phyloP scores from a whole-genome alignment of 2,797 vertebrate genomes.

The Labeo calbasu region DNA sequence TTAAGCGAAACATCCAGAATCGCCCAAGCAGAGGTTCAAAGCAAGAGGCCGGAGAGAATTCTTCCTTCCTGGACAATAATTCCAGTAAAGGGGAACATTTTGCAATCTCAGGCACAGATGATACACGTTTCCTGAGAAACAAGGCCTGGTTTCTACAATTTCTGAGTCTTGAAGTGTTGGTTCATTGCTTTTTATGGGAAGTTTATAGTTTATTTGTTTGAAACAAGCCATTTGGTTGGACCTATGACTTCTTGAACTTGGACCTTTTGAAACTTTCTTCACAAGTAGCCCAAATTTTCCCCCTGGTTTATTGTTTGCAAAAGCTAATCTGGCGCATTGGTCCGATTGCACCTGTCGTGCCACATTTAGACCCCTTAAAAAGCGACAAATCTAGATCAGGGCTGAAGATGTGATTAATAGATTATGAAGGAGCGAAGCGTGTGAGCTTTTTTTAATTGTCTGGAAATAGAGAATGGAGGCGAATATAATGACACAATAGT shows the following conservation, averaged over 20 bases:
- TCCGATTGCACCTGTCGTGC: constrained; percentile 41
- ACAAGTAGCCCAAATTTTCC: constrained; percentile 11
- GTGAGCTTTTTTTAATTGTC: constrained; percentile 53
- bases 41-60: constrained; percentile 22
- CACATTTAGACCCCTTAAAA: constrained; percentile 28
- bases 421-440: constrained; percentile 33
- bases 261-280: constrained; percentile 28
- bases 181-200: neutral
- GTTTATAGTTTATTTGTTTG: constrained; percentile 5
- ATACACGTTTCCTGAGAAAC: constrained; percentile 54
- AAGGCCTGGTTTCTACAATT: constrained; percentile 3
- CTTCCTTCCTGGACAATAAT: constrained; percentile 60
- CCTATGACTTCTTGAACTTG: constrained; percentile 45
- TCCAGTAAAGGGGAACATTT: constrained; percentile 63
- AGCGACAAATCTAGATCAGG: constrained; percentile 38
- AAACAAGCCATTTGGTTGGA: neutral
- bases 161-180: neutral
- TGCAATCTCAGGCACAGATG: constrained; percentile 60
- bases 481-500: constrained; percentile 69
- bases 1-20: constrained; percentile 8
- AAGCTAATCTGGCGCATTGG: constrained; percentile 40
- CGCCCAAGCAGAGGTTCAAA: constrained; percentile 34
- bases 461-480: constrained; percentile 66
- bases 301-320: constrained; percentile 48
- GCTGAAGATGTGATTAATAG: constrained; percentile 54